Base-by-base conservation (phyloP, 2,113 vertebrate genomes). In the Cinclus mexicanus region DNA sequence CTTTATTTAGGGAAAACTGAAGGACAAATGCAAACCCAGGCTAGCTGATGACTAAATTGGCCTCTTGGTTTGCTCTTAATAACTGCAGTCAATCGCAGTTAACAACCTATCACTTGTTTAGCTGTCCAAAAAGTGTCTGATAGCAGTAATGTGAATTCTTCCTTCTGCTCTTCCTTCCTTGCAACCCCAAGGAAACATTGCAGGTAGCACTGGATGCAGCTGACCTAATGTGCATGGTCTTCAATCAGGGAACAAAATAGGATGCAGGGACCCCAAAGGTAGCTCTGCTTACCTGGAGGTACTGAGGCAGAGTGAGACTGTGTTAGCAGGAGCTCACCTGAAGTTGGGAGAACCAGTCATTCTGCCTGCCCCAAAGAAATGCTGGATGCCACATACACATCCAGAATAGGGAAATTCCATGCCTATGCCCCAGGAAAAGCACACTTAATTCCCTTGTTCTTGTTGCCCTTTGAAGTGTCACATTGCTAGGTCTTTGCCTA, bases 1-100 rank as follows among this genome's bases (percentile, higher is more conserved):
- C 82, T 90, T 91, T 77, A 67, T 26, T 83, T 92, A 81, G 82
- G 80, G 77, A 90, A 92, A 82, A 60, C 39, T 89, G 67, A 82
- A 96, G 72, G 80, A 79, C 56, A 91, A 56, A 87, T 89, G 80
- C 41, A 68, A 75, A 64, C 76, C 31, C 37, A 42, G 68, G n/a
- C 64, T 53, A 77, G 42, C 68, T 47, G 60, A 81, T 92, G 71
- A 74, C 64, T 74, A 59, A 75, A 75, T 37, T 0, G 2, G 60
- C 44, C 92, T 95, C 72, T 60, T 92, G 44, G 44, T 77, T 94
- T 78, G 65, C 14, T 88, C 55, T 85, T 42, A 49, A 33, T 42
- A 49, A 33, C 39, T 80, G 90, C 28, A 41, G 57, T 52, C 74
- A 75, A 2, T 82, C 29, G 50, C 50, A 29, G 26, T 52, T 74